Base-by-base conservation (phyloP, 2,113 vertebrate species). In the Psilopsiagon aurifrons region DNA sequence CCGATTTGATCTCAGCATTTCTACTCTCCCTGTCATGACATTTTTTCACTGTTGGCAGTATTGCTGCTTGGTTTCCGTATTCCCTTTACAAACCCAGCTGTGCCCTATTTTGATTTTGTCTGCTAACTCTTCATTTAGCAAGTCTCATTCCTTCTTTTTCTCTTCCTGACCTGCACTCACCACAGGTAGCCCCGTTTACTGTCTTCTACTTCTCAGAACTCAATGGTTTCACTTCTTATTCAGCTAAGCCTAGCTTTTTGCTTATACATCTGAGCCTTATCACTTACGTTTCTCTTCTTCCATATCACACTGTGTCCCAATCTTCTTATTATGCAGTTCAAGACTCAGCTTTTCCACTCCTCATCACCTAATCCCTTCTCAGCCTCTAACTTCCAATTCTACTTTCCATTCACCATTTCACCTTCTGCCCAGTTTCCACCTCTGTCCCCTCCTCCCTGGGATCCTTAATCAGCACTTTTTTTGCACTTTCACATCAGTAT, bases 1-100 rank as follows among this genome's bases (percentile, higher is more conserved):
- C 17, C 16, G 25, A 23, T 2, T 41, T 67, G 20, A 10, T 22
- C 19, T 67, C 49, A 75, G 22, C 16, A 10, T 84, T 41, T 28
- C 17, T 31, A 46, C 16, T 2, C 10, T 54, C 29, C 44, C 20
- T 47, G 11, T 4, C 39, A 29, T 23, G 25, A 79, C 8, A 22
- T 0, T 12, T 64, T 81, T 18, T 51, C 51, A 12, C 7, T 4
- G 1, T 6, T 59, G 37, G 11, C 23, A 39, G 9, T 52, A 27
- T 22, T 27, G 28, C n/a, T 74, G 33, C 28, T 11, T 17, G 9
- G 15, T 59, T 68, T n/a, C 27, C 35, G 2, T 5, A 15, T n/a
- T 55, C 11, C 7, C 9, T 60, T 79, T 68, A 52, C 29, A 55
- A 31, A 29, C 2, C 2, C 15, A 81, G 3, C 33, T 66, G 6